Evolutionary conservation across 2,888 invertebrate genomes (phyloP).

Genomic region (Microchrysa polita): DNA sequence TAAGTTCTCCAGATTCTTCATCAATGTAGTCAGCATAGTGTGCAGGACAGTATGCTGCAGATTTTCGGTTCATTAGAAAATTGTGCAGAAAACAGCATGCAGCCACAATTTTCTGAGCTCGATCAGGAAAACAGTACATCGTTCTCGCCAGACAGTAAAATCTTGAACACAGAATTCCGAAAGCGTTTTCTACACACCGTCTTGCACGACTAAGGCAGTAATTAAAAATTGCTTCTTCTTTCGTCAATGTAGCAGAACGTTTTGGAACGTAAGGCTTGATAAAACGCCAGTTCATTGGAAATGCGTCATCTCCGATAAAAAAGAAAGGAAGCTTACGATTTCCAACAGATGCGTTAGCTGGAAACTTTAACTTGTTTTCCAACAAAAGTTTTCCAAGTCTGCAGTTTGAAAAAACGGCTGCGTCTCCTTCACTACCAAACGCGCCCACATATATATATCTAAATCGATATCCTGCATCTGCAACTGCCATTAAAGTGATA

Average conservation of each 20-base stretch:
- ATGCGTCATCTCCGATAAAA: constrained; percentile 48
- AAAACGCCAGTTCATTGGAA: constrained; percentile 49
- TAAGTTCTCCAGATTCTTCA: neutral
- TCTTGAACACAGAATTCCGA: too few relatives aligned
- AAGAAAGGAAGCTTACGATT: constrained; percentile 31
- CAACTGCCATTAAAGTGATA: neutral
- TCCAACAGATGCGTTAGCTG: neutral
- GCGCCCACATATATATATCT: neutral
- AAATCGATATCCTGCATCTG: neutral
- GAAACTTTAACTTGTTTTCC: neutral
- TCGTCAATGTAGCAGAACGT: constrained; percentile 16
- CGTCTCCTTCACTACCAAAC: neutral
- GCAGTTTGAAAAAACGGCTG: neutral
- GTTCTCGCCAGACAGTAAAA: neutral
- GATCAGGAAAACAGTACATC: neutral
- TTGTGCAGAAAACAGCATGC: constrained; percentile 46
- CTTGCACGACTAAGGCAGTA: neutral
- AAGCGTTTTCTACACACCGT: neutral
- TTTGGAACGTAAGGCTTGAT: constrained; percentile 51
- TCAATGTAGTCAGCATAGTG: neutral
- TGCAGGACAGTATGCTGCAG: constrained; percentile 19
- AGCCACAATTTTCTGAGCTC: neutral
- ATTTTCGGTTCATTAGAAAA: constrained; percentile 30
- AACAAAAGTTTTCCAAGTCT: neutral
- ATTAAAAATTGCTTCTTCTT: neutral